Percentiles rank a stretch among this genome's conserved stretches.
These are phyloP conservation scores for Malurus leucopterus DNA, from an alignment of 2,797 vertebrate species.

Conservation along the genomic window DNA sequence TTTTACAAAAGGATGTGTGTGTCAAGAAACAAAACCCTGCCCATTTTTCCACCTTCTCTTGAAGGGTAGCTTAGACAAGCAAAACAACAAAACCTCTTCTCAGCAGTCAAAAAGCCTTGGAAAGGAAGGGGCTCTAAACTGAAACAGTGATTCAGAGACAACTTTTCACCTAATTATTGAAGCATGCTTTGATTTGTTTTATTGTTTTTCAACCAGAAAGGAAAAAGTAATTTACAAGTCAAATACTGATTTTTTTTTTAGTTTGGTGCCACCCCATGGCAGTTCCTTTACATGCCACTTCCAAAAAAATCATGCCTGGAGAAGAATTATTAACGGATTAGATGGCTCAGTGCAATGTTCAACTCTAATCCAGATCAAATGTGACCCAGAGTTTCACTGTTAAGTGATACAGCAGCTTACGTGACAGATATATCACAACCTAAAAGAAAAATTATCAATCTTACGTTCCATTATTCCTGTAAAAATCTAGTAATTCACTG, in stretches of 20 bases:
- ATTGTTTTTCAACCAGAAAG: neutral
- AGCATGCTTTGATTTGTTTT: neutral
- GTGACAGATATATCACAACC: neutral
- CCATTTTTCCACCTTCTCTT: neutral
- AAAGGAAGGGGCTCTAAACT: neutral
- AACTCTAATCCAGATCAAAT: neutral
- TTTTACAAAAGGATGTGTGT: neutral
- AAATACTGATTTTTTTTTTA: neutral
- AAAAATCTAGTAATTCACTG: neutral
- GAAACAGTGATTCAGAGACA: neutral
- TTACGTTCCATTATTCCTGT: neutral
- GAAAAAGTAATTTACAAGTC: neutral
- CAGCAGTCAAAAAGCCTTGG: neutral
- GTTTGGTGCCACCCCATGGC: conserved; percentile 57
- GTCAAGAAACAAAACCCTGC: neutral
- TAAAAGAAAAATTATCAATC: neutral
- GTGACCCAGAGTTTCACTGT: neutral
- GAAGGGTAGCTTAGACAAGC: neutral
- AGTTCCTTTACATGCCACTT: neutral
- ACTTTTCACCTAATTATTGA: neutral
- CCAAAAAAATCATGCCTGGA: neutral
- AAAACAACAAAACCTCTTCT: neutral
- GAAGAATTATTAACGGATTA: neutral
- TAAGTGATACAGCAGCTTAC: neutral
- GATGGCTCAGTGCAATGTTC: neutral